Evolutionary conservation across 2,888 invertebrate genomes (phyloP).

Genomic region (Nomada ferruginata): DNA sequence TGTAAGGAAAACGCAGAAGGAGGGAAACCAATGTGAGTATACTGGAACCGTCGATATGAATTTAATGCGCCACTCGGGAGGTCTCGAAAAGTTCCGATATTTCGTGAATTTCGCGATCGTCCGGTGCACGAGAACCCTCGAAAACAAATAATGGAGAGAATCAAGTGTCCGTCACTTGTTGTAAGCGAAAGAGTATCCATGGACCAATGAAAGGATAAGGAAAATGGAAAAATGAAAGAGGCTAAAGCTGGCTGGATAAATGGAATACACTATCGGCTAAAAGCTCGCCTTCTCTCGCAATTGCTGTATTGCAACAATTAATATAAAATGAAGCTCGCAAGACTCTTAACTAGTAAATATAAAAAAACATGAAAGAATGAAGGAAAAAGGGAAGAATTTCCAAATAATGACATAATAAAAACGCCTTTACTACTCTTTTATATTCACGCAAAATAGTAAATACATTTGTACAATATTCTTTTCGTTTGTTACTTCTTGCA

Average conservation of each 20-base stretch:
- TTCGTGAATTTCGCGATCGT: conserved; percentile 9
- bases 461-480: too few species aligned
- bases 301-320: neutral
- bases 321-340: neutral
- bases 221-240: neutral
- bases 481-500: too few species aligned
- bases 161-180: conserved; percentile 37
- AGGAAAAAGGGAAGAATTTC: neutral
- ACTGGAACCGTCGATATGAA: conserved; percentile 12
- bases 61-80: neutral
- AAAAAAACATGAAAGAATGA: neutral
- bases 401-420: neutral
- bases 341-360: neutral
- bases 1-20: neutral
- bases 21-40: neutral
- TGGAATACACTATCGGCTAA: neutral
- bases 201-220: conserved; percentile 7
- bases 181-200: neutral
- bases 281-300: neutral
- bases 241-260: neutral
- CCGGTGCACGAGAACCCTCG: neutral
- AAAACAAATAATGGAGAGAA: conserved; percentile 31
- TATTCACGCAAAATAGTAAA: too few species aligned
- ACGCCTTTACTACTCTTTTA: too few species aligned
- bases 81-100: conserved; percentile 6